phyloP scores from a whole-genome alignment of 2,113 vertebrate species.

The Vidua chalybeata region DNA sequence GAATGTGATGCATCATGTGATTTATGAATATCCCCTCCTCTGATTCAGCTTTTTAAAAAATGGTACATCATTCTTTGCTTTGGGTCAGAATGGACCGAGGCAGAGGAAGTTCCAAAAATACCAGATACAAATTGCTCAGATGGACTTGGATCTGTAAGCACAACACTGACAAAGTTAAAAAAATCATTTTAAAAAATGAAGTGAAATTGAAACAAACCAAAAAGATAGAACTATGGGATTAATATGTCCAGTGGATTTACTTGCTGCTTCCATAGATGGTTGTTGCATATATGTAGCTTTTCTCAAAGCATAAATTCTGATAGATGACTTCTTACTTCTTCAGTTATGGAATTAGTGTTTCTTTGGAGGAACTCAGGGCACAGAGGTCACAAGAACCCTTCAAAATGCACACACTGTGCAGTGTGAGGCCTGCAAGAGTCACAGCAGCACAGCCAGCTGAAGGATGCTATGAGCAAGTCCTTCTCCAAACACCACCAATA shows the following conservation, averaged over 20 bases:
- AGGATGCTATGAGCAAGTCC: not conserved
- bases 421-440: not conserved
- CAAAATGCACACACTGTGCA: not conserved
- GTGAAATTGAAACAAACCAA: not conserved
- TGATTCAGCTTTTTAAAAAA: not conserved
- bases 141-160: not conserved
- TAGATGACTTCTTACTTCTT: not conserved
- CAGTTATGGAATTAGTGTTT: not conserved
- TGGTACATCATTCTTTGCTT: not conserved
- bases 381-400: not conserved
- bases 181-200: not conserved
- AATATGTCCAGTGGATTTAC: not conserved
- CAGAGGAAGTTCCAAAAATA: not conserved
- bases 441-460: not conserved
- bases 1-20: not conserved
- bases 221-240: not conserved
- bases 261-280: not conserved
- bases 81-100: not conserved
- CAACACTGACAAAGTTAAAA: not conserved
- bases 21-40: not conserved
- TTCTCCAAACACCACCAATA: not conserved
- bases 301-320: not conserved
- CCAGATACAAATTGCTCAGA: not conserved
- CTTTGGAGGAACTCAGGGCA: not conserved
- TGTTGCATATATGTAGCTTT: not conserved